Base-by-base conservation (phyloP, 2,888 invertebrate species). In the Schizotus pectinicornis region DNA sequence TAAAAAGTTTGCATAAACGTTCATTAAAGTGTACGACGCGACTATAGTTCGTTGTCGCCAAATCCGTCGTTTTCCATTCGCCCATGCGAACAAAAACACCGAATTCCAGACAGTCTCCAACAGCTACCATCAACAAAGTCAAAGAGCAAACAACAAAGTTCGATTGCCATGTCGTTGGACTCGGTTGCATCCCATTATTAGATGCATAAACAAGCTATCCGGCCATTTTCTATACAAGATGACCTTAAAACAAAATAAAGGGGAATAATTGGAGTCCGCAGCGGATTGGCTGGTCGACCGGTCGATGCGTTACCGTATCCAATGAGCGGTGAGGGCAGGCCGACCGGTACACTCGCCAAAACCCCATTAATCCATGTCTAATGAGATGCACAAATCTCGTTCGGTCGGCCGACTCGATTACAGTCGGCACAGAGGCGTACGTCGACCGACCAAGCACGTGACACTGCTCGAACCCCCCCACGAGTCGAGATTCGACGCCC, bases 231-330 rank as follows among this genome's bases (percentile, higher is more conserved):
- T 77, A 72, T 72, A 70, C 71, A 69, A 72, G 73, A 68, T 75
- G 77, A 74, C 76, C 77, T 77, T 75, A 76, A 77, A 76, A 76
- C 73, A 74, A 76, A 76, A 75, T 76, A 76, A 77, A 75, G 74
- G 72, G 74, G 72, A 73, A 77, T 77, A 78, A 78, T 77, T 76
- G 77, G 72, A 73, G 71, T 70, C 64, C 65, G 68, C 66, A 69
- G 69, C 59, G 70, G 73, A 79, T 78, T 79, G 78, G 78, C 63
- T 70, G 71, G 64, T 63, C 69, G 71, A 59, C 68, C 65, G 61
- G 65, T 67, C 68, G 67, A 67, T 68, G 57, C 62, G 50, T 45
- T 58, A 59, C 49, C 61, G 59, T 66, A 67, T 60, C 72, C 72
- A 71, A 70, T 70, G 63, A 65, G 60, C 67, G 60, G 59, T 48